Conservation (phyloP, 2,113 vertebrate species). For the Herpetotheres cachinnans region DNA sequence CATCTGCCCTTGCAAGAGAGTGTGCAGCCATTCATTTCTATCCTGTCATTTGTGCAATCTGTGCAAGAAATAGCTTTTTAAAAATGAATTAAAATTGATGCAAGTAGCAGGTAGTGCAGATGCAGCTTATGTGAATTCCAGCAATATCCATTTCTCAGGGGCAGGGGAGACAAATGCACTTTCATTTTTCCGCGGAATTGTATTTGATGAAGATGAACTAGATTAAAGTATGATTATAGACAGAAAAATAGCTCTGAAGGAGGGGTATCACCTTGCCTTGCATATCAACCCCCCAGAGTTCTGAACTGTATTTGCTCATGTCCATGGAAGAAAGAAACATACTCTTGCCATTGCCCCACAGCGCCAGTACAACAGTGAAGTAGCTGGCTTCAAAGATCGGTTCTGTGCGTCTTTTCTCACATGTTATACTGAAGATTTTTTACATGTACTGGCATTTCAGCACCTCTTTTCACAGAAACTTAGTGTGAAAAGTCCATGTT, state of each 20-base stretch:
- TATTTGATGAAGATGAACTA: background rate
- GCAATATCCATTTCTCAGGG: background rate
- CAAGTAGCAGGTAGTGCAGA: background rate
- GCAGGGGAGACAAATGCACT: background rate
- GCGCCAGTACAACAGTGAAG: background rate
- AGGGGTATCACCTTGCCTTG: background rate
- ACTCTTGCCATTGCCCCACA: background rate
- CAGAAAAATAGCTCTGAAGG: background rate
- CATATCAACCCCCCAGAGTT: background rate
- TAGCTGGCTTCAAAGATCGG: background rate
- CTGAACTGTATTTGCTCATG: background rate
- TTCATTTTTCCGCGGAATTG: background rate
- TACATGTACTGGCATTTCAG: background rate
- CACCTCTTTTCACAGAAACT: background rate
- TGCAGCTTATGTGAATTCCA: background rate
- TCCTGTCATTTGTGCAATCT: background rate
- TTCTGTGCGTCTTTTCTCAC: background rate
- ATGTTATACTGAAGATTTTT: background rate
- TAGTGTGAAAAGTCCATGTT: background rate
- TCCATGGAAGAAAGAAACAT: background rate
- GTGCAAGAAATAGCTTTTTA: background rate
- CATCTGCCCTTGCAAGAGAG: background rate
- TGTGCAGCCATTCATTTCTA: background rate
- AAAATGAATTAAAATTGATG: background rate
- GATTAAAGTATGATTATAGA: background rate